Evolutionary conservation across 1,140 invertebrate genomes (phyloP), one percentile per base, ranked within the genome.

Genomic region (Calosoma granatense): DNA sequence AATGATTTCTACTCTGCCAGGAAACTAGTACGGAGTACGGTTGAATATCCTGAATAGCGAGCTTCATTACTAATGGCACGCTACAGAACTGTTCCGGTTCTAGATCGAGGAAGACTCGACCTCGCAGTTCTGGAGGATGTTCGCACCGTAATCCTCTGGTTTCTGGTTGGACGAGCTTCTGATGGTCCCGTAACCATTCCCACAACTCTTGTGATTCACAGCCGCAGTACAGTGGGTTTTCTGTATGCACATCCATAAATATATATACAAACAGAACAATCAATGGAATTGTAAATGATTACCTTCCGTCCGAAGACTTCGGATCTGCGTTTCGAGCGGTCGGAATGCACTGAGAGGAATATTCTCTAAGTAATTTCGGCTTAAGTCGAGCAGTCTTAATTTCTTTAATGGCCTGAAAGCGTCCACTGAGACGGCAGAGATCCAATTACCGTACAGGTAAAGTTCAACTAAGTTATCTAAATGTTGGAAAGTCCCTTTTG

Each of bases 1-100:
- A 87, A 71, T 90, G 86, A 74, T 94, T 92, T 62, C 90, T 80
- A 61, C 88, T 89, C 68, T 92, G 87, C 91, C 91, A 94, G 54
- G 88, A 86, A 12, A 93, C 86, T 54, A 90, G 74, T 23, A 93
- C 83, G n/a, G 87, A 89, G 72, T 87, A 89, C 1, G 89, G 88
- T 71, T 92, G 88, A 23, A 93, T 87, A 69, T 92, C 89, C 73
- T 90, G 85, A 61, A 92, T 88, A 57, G 87, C 87, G 20, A 94
- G 76, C 69, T 87, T 85, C 41, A 86, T 75, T 59, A 93, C 82
- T 60, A 91, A 74, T 3, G 89, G 89, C 53, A 84, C 78, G 56
- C 89, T 84, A 67, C 90, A 94, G 65, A 94, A 87, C 64, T 84
- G 81, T 58, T 84, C 82, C 6, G 88, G 84, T 64, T 87, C 83